phyloP scores from a whole-genome alignment of 2,797 vertebrate genomes.

The Cirrhinus mrigala region DNA sequence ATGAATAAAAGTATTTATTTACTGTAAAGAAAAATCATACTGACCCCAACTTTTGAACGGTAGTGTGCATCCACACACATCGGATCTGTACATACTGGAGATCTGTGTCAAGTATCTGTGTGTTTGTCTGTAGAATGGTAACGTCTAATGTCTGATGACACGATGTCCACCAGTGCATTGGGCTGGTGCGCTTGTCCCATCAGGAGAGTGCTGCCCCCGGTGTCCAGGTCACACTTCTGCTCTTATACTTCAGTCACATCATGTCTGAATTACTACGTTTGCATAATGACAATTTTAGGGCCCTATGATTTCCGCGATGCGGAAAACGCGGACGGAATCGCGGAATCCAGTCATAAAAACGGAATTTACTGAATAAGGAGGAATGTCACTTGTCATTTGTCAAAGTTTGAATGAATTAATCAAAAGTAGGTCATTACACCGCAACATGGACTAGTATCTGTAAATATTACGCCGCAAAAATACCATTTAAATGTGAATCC shows the following conservation, averaged over 20 bases:
- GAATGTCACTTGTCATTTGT: too few relatives aligned
- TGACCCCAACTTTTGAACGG: not conserved
- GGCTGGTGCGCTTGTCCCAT: constrained; percentile 69
- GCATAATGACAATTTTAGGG: not conserved
- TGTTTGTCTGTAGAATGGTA: constrained; percentile 79
- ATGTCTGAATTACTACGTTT: not conserved
- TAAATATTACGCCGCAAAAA: too few relatives aligned
- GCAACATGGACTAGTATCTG: too few relatives aligned
- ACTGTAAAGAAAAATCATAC: not conserved
- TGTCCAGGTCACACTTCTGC: constrained; percentile 81
- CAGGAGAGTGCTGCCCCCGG: constrained; percentile 83
- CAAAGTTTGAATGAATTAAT: too few relatives aligned
- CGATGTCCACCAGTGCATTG: constrained; percentile 81
- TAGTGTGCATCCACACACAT: not conserved
- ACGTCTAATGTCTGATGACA: constrained; percentile 83
- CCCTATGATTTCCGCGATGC: too few relatives aligned
- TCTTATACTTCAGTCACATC: not conserved
- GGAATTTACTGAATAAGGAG: too few relatives aligned
- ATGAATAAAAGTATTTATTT: not conserved
- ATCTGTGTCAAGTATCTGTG: constrained; percentile 22
- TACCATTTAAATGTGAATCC: too few relatives aligned
- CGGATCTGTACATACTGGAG: not conserved
- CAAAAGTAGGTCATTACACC: too few relatives aligned
- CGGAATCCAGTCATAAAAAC: too few relatives aligned
- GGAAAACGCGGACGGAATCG: too few relatives aligned